Base-by-base conservation (phyloP, 1,140 invertebrate species). In the Bradynema listronoti region DNA sequence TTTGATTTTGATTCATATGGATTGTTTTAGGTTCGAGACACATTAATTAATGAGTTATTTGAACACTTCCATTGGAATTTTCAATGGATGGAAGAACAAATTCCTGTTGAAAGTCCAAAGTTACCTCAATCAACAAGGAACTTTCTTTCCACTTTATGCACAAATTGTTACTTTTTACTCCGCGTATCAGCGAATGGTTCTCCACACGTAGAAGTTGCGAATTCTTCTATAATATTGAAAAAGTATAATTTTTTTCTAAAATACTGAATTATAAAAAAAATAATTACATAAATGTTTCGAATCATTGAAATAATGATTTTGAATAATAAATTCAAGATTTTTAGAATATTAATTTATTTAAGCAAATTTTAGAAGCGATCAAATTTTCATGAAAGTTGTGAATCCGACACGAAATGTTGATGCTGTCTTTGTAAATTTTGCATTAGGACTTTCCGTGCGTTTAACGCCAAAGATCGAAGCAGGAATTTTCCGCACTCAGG, bases 161-260 rank as follows among this genome's bases (percentile, higher is more conserved):
- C 68, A 1, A 55, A 76, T 11, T 77, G 74, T 54, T 76, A 67
- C 46, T 77, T 78, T 58, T 52, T 70, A 41, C 49, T 77, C 7
- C 68, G 68, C 41, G 73, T 77, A 6, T 58, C 60, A 19, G 71
- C 75, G 0, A 73, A 73, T 51, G 74, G 74, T 43, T 34, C 56
- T 22, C 74, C 74, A 4, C 45, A 60, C 33, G 46, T 77, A 14
- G 41, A 54, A 24, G 65, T 66, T 5, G 61, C 56, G 0, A 74
- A 78, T 57, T 55, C 53, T 19, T 65, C 66, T 1, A 62, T 77
- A 16, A 51, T 72, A 6, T 30, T 76, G 7, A 61, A 68, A 55
- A 73, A 70, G 73, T 75, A 68, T 19, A 29, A 1, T 14, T 46
- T 65, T 54, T 25, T 62, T 11, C 9, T 64, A 59, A 6, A 34